These are phyloP conservation scores for Valencia hispanica DNA, from an alignment of 2,797 vertebrate species.

Conservation along the genomic window DNA sequence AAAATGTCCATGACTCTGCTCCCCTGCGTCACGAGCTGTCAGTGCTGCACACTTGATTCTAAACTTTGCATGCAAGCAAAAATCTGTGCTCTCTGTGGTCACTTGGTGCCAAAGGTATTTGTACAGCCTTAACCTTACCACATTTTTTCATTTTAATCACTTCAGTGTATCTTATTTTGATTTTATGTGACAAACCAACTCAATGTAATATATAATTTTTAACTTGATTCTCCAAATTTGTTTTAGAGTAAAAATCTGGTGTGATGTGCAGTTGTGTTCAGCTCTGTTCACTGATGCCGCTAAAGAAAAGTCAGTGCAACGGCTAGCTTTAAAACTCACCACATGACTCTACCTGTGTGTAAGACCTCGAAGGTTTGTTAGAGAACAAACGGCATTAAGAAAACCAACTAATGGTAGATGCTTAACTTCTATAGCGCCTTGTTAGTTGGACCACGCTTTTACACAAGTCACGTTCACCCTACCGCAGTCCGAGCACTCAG, in stretches of 20 bases:
- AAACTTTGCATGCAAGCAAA: constrained; percentile 37
- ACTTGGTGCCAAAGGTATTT: not conserved
- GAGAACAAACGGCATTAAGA: not conserved
- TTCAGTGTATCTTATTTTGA: no score
- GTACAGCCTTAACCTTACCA: not conserved
- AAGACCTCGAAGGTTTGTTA: not conserved
- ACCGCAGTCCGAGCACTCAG: not conserved
- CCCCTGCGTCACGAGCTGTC: constrained; percentile 8
- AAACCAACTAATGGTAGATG: not conserved
- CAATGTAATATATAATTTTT: not conserved
- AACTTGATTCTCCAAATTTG: not conserved
- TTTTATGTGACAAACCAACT: no score
- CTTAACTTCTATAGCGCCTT: not conserved
- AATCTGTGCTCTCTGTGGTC: not conserved
- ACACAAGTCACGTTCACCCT: not conserved
- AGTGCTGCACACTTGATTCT: not conserved
- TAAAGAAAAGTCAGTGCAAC: not conserved
- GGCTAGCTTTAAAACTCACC: not conserved
- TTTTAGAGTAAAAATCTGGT: not conserved
- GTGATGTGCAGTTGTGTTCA: not conserved
- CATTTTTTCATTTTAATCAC: not conserved
- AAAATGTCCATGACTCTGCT: constrained; percentile 5
- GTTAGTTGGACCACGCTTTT: not conserved
- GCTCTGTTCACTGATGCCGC: not conserved
- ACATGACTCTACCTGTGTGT: not conserved